phyloP scores from a whole-genome alignment of 2,888 invertebrate genomes.

The Macropis europaea region DNA sequence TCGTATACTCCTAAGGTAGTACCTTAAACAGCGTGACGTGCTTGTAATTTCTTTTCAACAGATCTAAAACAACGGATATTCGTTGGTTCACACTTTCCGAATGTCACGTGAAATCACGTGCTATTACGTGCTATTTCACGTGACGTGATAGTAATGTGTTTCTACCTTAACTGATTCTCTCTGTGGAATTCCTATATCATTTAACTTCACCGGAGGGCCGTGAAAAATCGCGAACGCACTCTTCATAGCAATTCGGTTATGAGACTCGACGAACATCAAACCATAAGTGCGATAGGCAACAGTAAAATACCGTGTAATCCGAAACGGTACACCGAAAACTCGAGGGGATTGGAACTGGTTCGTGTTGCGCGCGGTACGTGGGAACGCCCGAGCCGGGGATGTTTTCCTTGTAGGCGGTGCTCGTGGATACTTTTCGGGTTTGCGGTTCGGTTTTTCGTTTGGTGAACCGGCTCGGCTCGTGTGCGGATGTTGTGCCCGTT shows the following conservation, averaged over 20 bases:
- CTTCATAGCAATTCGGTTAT: slow-evolving; percentile 13
- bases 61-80: no score
- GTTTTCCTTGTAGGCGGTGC: slow-evolving; percentile 61
- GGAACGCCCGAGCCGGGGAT: slow-evolving; percentile 58
- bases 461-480: slow-evolving; percentile 15
- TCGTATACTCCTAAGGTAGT: no score
- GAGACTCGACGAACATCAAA: slow-evolving; percentile 6
- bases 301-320: slow-evolving; percentile 52
- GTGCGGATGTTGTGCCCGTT: slow-evolving; percentile 33
- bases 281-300: slow-evolving; percentile 14
- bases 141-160: no score
- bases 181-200: neutral
- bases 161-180: no score
- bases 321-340: slow-evolving; percentile 46
- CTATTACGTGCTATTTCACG: no score
- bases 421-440: slow-evolving; percentile 48
- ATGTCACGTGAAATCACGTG: no score
- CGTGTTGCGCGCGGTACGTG: slow-evolving; percentile 45
- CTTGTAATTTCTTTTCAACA: no score
- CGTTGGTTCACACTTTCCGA: no score
- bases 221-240: neutral
- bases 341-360: slow-evolving; percentile 40
- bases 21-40: no score
- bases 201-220: neutral
- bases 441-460: slow-evolving; percentile 58